Evolutionary conservation across 2,888 invertebrate species (phyloP), one percentile per base, ranked within the genome.

Genomic region (Microctonus hyperodae): DNA sequence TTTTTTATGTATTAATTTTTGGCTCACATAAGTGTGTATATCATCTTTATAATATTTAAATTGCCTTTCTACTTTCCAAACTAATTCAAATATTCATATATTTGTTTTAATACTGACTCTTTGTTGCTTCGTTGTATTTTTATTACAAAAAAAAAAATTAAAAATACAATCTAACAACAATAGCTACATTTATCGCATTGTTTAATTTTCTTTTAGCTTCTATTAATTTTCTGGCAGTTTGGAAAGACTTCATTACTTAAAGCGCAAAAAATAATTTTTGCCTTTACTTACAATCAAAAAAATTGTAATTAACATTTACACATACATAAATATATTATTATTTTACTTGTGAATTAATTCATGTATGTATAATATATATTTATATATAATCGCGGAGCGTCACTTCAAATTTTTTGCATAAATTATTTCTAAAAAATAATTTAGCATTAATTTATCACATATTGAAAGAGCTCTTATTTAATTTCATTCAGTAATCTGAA

Each of bases 221-320:
- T 16, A 44, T 16, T 44, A 51, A 69, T 66, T 64, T 50, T 61
- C 65, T 73, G 72, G 72, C 72, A 73, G 72, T 73, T 73, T 70
- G 69, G 72, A 71, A 73, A 73, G 71, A 73, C 72, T 66, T 67
- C 64, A 71, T 72, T 70, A 65, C 70, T 25, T 67, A 51, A 64
- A 73, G 70, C 69, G 37, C 60, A 23, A 60, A 40, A 31, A 56
- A 20, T 23, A 53, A 63, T 61, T 13, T 64, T 44, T 28, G 25
- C 3, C 50, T 57, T 58, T 16, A 25, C 51, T 10, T 53, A 62
- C 33, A 23, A 23, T 33, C 23, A 40, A 58, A 58, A 57, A 58
- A 55, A 25, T 25, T 55, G 20, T n/a, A 60, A 13, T 50, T 28
- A 57, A 57, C 28, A 58, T 35, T 50, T 35, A 50, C 16, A 22